Evolutionary conservation across 2,888 invertebrate species (phyloP).

Genomic region (Campaea margaritaria): DNA sequence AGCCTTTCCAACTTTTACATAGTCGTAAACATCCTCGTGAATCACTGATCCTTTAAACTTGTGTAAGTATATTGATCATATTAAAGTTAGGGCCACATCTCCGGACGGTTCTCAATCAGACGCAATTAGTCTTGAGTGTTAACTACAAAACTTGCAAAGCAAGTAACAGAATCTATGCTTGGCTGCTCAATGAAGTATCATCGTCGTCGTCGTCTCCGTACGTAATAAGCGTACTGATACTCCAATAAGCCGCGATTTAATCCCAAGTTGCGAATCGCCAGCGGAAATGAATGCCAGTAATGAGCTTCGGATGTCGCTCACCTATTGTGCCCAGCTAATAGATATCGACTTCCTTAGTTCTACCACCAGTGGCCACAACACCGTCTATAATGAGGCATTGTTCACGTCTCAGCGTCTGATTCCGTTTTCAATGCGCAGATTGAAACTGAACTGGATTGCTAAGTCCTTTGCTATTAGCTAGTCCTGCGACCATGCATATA

Average conservation of each 20-base stretch:
- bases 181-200: constrained; percentile 22
- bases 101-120: constrained; percentile 4
- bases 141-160: constrained; percentile 13
- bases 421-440: constrained; percentile 67
- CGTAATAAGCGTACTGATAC: constrained; percentile 56
- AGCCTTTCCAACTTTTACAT: too few species aligned
- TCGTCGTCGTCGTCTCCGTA: constrained; percentile 25
- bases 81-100: constrained; percentile 2
- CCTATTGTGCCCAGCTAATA: constrained; percentile 84
- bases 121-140: constrained; percentile 10
- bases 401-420: constrained; percentile 74
- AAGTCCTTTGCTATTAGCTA: constrained; percentile 47
- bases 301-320: constrained; percentile 85
- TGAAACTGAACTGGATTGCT: constrained; percentile 60
- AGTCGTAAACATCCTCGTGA: too few species aligned
- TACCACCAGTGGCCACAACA: constrained; percentile 70
- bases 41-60: too few species aligned
- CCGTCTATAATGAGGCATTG: constrained; percentile 78
- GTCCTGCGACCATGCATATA: constrained; percentile 34
- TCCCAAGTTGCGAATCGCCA: constrained; percentile 77
- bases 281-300: constrained; percentile 82
- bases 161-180: constrained; percentile 18
- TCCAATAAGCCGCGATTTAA: constrained; percentile 66
- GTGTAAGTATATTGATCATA: too few species aligned
- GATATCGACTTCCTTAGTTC: constrained; percentile 83